Conservation (phyloP, 2,797 vertebrate species). For the Hemitrygon akajei region DNA sequence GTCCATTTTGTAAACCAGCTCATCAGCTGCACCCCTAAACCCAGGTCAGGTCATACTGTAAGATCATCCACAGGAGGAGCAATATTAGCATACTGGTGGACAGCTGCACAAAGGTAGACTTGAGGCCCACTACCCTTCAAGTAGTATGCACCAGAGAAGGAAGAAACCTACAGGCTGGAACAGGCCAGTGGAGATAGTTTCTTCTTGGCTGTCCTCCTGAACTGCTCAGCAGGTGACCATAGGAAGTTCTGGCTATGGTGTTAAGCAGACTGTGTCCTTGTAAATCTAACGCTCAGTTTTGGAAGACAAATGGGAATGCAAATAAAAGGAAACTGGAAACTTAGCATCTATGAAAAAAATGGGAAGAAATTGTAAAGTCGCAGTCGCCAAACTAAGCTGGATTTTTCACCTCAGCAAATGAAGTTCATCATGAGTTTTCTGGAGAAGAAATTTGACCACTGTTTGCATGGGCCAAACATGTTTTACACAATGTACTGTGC, state of each 20-base stretch:
- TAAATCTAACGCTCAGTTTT: neutral
- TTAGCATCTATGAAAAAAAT: neutral
- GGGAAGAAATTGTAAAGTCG: neutral
- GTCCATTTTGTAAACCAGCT: neutral
- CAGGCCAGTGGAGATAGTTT: neutral
- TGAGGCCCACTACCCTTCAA: neutral
- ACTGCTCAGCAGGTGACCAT: neutral
- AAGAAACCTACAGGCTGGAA: neutral
- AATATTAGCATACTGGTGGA: neutral
- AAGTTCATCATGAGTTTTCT: neutral
- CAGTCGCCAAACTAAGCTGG: neutral
- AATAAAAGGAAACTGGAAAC: neutral
- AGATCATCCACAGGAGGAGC: neutral
- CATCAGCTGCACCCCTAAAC: neutral
- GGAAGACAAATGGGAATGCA: neutral
- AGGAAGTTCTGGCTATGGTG: neutral
- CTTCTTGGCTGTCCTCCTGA: neutral
- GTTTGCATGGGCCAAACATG: too few relatives aligned
- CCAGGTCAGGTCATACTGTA: neutral
- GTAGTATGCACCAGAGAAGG: neutral
- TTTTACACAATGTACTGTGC: too few relatives aligned
- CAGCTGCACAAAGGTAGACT: neutral
- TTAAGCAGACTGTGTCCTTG: too few relatives aligned
- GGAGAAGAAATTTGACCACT: too few relatives aligned
- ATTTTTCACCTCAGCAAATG: neutral